Percentiles rank a stretch among this genome's conserved stretches.
Conservation (phyloP, 64 coral and sea anemone genomes). For the Actinia equina region DNA sequence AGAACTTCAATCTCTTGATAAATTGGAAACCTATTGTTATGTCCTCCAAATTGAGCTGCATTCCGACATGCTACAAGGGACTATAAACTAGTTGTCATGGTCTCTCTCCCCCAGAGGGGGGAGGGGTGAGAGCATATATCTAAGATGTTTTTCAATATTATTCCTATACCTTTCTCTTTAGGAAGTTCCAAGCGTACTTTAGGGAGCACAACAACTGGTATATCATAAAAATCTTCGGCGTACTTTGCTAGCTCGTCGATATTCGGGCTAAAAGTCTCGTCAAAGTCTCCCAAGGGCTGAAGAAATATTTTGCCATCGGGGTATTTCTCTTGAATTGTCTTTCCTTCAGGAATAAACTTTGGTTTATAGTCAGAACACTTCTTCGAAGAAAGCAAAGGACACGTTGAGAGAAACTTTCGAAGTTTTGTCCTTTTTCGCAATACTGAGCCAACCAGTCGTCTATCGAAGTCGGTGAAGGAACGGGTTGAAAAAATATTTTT, state of each 20-base stretch:
- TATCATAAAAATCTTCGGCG: conserved; percentile 59
- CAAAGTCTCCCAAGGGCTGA: conserved; percentile 71
- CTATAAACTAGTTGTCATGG: not conserved
- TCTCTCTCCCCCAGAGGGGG: not conserved
- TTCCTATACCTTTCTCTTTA: conserved; percentile 46
- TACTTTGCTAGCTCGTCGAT: conserved; percentile 54
- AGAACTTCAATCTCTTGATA: no score
- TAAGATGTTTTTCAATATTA: not conserved
- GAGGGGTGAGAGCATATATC: not conserved
- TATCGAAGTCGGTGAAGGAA: conserved; percentile 40
- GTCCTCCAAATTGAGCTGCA: no score
- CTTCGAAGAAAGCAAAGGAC: conserved; percentile 63
- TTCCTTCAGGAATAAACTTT: conserved; percentile 48
- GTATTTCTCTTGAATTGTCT: conserved; percentile 57
- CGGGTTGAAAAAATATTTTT: conserved; percentile 33
- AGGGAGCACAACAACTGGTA: conserved; percentile 67
- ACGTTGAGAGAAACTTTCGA: conserved; percentile 54
- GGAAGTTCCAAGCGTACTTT: conserved; percentile 48
- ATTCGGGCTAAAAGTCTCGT: conserved; percentile 9
- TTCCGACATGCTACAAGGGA: no score
- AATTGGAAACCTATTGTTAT: no score
- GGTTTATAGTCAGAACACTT: conserved; percentile 45
- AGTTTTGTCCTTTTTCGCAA: conserved; percentile 65
- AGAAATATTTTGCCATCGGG: conserved; percentile 80
- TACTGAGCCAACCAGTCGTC: conserved; percentile 80